Base-by-base conservation (phyloP, 2,113 vertebrate species). In the Otis tarda region DNA sequence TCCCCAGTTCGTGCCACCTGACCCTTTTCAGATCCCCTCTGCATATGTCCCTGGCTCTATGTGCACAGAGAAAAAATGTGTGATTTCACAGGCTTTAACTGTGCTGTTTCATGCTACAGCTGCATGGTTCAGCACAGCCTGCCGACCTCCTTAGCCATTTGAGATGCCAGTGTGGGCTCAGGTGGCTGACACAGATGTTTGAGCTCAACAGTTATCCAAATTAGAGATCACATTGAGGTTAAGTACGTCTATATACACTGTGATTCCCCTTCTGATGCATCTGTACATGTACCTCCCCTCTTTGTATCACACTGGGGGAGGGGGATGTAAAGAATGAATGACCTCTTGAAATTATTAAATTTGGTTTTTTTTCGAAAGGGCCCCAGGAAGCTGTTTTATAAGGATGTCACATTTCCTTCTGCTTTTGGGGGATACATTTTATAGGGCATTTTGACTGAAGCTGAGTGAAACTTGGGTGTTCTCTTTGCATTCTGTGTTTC, bases 11-110 rank as follows among this genome's bases (percentile, higher is more conserved):
- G 59, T 83, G 43, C 8, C 18, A 57, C 35, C 6, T 3, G 7
- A 52, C 2, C 7, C 35, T 7, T 50, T 59, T 65, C 49, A 28
- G 65, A 47, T 75, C 15, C 9, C 23, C 68, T 1, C 18, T 52
- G 37, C 31, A 21, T 0, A 0, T 5, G 28, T 56, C 45, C 35
- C 21, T 49, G 31, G 19, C 21, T 71, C 16, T 7, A 12, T 14
- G 5, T 43, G 27, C 47, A 41, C 7, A 15, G 10, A 6, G 47
- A 57, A 16, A 49, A 11, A 10, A 13, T 35, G 18, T n/a, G 20
- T 35, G 10, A 56, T 80, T 91, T 76, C 50, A 64, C 14, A n/a
- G 43, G 10, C 14, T 75, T 53, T 65, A 75, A 33, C 3, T 5
- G 22, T 31, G 19, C n/a, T 79, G 22, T 7, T 20, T 61, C 4